Evolutionary conservation across 2,888 invertebrate genomes (phyloP).

Genomic region (Ormyrus pomaceus): DNA sequence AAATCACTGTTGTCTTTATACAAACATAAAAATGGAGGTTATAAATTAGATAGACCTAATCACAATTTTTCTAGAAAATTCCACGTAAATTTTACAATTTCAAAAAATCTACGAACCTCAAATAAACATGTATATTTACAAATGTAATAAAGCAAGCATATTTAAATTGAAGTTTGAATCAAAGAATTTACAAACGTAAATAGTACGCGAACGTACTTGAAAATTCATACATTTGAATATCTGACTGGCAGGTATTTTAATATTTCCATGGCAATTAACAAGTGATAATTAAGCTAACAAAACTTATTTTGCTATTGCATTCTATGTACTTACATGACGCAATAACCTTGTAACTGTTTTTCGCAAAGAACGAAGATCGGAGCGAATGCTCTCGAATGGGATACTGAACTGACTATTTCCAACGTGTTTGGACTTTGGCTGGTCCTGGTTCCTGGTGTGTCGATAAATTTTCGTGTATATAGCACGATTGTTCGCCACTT

Average conservation of each 20-base stretch:
- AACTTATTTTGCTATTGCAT: background rate
- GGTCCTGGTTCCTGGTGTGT: background rate
- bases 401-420: background rate
- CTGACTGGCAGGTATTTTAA: constrained; percentile 41
- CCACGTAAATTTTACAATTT: no score
- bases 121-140: no score
- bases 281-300: background rate
- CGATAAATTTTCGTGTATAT: no score
- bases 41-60: no score
- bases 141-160: no score
- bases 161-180: background rate
- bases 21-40: no score
- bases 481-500: background rate
- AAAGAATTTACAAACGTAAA: background rate
- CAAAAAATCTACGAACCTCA: no score
- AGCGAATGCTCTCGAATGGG: constrained; percentile 40
- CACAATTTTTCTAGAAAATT: no score
- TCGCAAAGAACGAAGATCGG: constrained; percentile 13
- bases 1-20: no score
- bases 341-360: constrained; percentile 62
- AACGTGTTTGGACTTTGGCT: no score
- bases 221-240: constrained; percentile 25
- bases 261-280: constrained; percentile 45
- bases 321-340: constrained; percentile 67
- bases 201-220: background rate